Evolutionary conservation across 2,888 invertebrate genomes (phyloP).

Genomic region (Eurytoma adleriae): DNA sequence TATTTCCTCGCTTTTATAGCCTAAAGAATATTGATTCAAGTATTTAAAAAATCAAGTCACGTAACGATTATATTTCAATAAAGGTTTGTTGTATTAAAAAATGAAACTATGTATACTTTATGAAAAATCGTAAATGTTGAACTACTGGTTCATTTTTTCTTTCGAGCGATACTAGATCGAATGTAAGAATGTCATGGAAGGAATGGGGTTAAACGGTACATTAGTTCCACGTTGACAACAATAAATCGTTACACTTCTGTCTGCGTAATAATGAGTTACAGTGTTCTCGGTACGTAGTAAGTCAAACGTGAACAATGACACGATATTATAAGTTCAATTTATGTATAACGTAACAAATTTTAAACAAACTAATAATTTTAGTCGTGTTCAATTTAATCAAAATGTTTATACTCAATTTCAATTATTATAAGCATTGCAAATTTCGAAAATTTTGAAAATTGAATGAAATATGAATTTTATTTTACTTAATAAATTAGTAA

Average conservation of each 20-base stretch:
- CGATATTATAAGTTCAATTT: background rate
- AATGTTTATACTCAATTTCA: too few relatives aligned
- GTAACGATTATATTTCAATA: slow-evolving; percentile 1
- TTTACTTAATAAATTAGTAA: background rate
- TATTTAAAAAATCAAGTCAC: background rate
- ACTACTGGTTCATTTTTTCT: background rate
- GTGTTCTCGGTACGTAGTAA: too few relatives aligned
- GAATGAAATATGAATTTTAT: background rate
- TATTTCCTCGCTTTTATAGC: background rate
- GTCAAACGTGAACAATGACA: background rate
- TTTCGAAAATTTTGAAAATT: background rate
- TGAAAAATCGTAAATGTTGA: background rate
- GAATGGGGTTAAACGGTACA: slow-evolving; percentile 30
- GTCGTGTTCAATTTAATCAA: too few relatives aligned
- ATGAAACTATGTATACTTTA: too few relatives aligned
- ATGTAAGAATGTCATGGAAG: background rate
- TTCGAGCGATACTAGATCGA: background rate
- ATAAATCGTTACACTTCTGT: slow-evolving; percentile 13
- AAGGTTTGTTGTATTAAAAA: too few relatives aligned
- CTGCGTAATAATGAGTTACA: background rate
- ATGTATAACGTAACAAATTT: too few relatives aligned
- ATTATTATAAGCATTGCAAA: background rate
- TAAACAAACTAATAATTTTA: too few relatives aligned
- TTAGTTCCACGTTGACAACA: slow-evolving; percentile 7
- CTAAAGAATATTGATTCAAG: slow-evolving; percentile 2